Base-by-base conservation (phyloP, 2,888 invertebrate genomes). In the Nomada goodeniana region DNA sequence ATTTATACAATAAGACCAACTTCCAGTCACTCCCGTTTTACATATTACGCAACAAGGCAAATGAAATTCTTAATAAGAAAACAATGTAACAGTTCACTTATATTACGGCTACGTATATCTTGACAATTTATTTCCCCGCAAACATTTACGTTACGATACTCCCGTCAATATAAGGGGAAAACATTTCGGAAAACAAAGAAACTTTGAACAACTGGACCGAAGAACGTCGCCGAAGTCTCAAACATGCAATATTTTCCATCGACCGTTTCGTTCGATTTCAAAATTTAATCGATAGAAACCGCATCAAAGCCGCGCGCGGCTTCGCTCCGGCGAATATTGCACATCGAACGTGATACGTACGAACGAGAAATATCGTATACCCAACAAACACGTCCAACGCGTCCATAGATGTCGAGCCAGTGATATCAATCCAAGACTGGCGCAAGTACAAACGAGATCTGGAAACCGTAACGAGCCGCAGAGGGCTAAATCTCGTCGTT, bases 381-480 rank as follows among this genome's bases (percentile, higher is more conserved):
- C 36, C 36, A 36, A 7, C 7, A 7, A 36, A 55, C 23, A 55
- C 13, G 26, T 55, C 26, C 57, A 1, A 13, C 44, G 2, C 4
- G 9, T n/a, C 53, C n/a, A 47, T 47, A 60, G 67, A 75, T 13
- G 13, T 13, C 29, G n/a, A 29, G 44, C 18, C 26, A 63, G n/a
- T 29, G 55, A 68, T 68, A 78, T 76, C 68, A 77, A 53, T 23
- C 50, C 42, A 42, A 23, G 18, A 59, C 13, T 20, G 20, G 63
- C 13, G 9, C 13, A 50, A 26, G 42, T 44, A 65, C 64, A 55
- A 59, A 65, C 29, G 75, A 65, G 52, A 65, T 75, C 52, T 44
- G 67, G 76, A 55, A 67, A 61, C 77, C 77, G 75, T 77, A 77
- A 67, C 77, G 55, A 67, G 61, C 76, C 63, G 61, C 42, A 63